Base-by-base conservation (phyloP, 2,797 vertebrate genomes). In the Onychomys arenicola region DNA sequence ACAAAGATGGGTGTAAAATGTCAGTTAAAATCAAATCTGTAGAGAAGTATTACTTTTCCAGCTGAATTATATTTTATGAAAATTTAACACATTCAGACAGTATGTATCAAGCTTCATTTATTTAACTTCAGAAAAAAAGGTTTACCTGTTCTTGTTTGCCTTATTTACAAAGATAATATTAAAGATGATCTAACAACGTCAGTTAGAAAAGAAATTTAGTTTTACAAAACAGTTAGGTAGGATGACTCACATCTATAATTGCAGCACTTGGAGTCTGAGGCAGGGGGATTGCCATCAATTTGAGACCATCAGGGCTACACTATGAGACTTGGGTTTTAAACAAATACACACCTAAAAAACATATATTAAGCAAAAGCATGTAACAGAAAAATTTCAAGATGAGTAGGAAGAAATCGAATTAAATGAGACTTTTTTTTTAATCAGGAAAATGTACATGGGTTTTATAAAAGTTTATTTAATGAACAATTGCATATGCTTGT, bases 351-450 rank as follows among this genome's bases (percentile, higher is more conserved):
- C 10, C n/a, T 11, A 14, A 86, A 46, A 46, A 65, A 87, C 67
- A 29, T 17, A 65, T 5, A 80, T 3, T 32, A 78, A 91, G 1
- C 34, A 78, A 59, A 21, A 65, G 21, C 21, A 55, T 3, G 1
- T 37, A 19, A 84, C 11, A 49, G 29, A 89, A 78, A 63, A 87
- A 34, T 19, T 32, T 92, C 23, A 71, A 88, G 87, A 67, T 63
- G 14, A 46, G 67, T 37, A 80, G 17, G 34, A 93, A 95, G 40
- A 89, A 86, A 92, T 93, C 52, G 11, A 88, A 61, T 67, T 34
- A 29, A 55, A 32, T 67, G 52, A 6, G 77, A 12, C 25, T 29
- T 92, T 91, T 82, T 77, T 52, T 77, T 52, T 17, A 59, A 65
- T 29, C 6, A 80, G 37, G 63, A 81, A 27, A 27, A 40, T 82